A percentile compares a stretch with the other conserved stretches of the same genome.
These are phyloP conservation scores for Tetramorium simillimum DNA, from an alignment of 1,140 invertebrate genomes.

Conservation along the genomic window DNA sequence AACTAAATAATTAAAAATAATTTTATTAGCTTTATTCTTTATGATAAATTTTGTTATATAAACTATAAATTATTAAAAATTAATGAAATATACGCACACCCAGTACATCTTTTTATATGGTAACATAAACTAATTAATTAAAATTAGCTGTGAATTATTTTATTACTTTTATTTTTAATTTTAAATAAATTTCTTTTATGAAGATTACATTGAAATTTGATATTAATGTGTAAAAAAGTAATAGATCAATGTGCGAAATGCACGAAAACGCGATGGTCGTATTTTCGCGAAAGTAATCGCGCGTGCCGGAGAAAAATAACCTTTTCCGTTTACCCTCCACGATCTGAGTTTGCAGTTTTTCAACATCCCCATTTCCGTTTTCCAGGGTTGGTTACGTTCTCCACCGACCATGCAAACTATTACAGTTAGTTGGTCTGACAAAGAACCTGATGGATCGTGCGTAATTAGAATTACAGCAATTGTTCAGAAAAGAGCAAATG, in stretches of 20 bases:
- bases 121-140: not conserved
- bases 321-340: constrained; percentile 16
- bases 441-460: constrained; percentile 43
- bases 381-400: constrained; percentile 27
- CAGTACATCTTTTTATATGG: not conserved
- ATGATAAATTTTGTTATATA: not conserved
- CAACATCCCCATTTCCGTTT: constrained; percentile 35
- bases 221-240: not conserved
- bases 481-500: not conserved
- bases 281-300: constrained; percentile 39
- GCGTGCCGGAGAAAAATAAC: constrained; percentile 36
- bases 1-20: not conserved
- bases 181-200: not conserved
- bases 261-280: not conserved
- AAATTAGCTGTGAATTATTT: not conserved
- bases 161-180: not conserved
- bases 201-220: not conserved
- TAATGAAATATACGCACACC: not conserved
- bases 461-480: constrained; percentile 43
- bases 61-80: not conserved
- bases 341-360: constrained; percentile 51
- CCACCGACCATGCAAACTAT: constrained; percentile 35
- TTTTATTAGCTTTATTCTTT: not conserved
- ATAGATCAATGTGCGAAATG: constrained; percentile 9
- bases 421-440: constrained; percentile 43